These are phyloP conservation scores for Steinernema scapterisci DNA, from an alignment of 2,888 invertebrate species.

Conservation along the genomic window DNA sequence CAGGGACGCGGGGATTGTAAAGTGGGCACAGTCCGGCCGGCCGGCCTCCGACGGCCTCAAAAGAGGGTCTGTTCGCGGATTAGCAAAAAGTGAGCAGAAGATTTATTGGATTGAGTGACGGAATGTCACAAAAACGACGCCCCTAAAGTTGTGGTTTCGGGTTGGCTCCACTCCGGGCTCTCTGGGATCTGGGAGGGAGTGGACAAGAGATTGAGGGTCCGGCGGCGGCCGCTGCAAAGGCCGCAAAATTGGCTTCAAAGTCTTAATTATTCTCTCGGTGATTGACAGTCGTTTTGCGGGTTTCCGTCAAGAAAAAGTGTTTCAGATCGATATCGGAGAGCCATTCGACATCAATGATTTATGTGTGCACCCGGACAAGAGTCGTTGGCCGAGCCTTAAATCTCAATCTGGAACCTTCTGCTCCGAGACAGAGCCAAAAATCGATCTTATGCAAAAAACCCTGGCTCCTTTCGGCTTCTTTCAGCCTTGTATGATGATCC, in stretches of 20 bases:
- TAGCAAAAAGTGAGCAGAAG: constrained; percentile 18
- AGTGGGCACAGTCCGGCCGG: not conserved
- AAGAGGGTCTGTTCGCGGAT: constrained; percentile 1
- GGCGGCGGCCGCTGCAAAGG: not conserved
- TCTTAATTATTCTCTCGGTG: not conserved
- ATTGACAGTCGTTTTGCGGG: not conserved
- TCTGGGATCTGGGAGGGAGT: too few species aligned
- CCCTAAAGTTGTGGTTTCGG: too few species aligned
- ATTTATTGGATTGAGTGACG: not conserved
- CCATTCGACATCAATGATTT: constrained; percentile 31
- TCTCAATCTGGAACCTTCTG: constrained; percentile 27
- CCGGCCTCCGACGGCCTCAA: too few species aligned
- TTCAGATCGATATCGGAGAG: constrained; percentile 10
- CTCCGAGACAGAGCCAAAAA: too few species aligned
- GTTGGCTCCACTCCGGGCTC: too few species aligned
- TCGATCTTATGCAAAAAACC: too few species aligned
- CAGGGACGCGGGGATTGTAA: not conserved
- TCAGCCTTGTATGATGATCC: not conserved
- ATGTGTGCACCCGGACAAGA: not conserved
- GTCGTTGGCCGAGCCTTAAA: constrained; percentile 14
- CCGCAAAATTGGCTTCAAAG: not conserved
- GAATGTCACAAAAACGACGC: constrained; percentile 9
- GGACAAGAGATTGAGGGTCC: too few species aligned
- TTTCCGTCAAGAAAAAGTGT: not conserved
- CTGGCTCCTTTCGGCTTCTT: too few species aligned